Base-by-base conservation (phyloP, 2,797 vertebrate species). In the Dromococcyx pavoninus region DNA sequence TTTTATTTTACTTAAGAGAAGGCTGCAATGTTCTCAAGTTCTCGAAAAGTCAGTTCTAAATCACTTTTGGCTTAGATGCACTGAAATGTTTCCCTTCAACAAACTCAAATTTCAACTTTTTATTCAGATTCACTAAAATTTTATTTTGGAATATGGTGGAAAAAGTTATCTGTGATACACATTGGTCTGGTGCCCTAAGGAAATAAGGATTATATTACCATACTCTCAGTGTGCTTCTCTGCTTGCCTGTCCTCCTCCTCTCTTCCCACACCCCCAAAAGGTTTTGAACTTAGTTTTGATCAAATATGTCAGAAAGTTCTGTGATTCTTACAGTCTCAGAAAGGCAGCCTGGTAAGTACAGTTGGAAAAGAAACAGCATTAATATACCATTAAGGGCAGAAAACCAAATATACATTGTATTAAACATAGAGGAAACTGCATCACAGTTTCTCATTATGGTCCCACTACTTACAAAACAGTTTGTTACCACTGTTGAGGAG, bases 281-380 rank as follows among this genome's bases (percentile, higher is more conserved):
- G 2, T 43, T 94, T 91, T 88, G 18, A 88, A 74, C 53, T 21
- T 39, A 74, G 33, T 89, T 94, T 83, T 80, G 37, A 69, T 65
- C 28, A 69, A 83, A 83, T 64, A 16, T 77, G 43, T 88, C 89
- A 96, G 33, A 86, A 89, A 80, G 37, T 91, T 89, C 78, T 73
- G 16, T 41, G 77, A 5, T 80, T 88, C 81, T 54, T 89, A 76
- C 39, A 61, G 13, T 57, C 33, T 61, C 75, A 92, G 72, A 37
- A 92, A 92, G 92, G n/a, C 5, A 53, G 24, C 8, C 33, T 74
- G n/a, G 7, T 57, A 24, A 80, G 50, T 72, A 32, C 39, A 65
- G 27, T 0, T 92, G 61, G 24, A 74, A 88, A 87, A 67, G n/a
- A 91, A 67, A 43, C 14, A 30, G 41, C 76, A 54, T 73, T 44